Percentiles rank a stretch among this genome's conserved stretches.
Evolutionary conservation across 2,797 vertebrate genomes (phyloP).

Genomic region (Netta rufina): DNA sequence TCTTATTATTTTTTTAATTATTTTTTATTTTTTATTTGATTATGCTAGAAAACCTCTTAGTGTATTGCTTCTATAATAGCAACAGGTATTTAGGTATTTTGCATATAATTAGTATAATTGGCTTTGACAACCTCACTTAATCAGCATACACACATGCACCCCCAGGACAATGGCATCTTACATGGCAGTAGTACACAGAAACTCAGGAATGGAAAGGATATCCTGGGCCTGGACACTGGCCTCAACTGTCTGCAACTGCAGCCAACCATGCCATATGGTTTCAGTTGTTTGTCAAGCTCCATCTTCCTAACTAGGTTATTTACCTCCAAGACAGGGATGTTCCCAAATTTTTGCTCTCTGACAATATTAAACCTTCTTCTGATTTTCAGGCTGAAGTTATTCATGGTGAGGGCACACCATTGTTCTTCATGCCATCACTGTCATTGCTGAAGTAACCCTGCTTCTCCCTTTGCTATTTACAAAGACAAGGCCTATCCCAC

Average conservation of each 20-base stretch:
- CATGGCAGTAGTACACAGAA: not conserved
- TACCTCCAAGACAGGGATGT: not conserved
- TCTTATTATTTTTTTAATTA: not conserved
- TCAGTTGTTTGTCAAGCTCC: not conserved
- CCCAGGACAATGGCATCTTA: not conserved
- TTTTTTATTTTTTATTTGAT: not conserved
- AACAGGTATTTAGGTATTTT: not conserved
- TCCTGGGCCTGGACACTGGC: not conserved
- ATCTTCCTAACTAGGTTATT: not conserved
- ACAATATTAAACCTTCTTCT: not conserved
- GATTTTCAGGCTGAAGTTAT: not conserved
- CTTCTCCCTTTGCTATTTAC: not conserved
- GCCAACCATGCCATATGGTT: not conserved
- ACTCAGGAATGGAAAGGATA: not conserved
- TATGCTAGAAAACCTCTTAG: not conserved
- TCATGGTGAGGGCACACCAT: not conserved
- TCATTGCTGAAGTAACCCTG: not conserved
- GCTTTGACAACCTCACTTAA: not conserved
- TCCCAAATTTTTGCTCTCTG: not conserved
- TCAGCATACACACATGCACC: rapidly evolving
- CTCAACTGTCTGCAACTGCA: not conserved
- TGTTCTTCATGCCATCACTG: not conserved
- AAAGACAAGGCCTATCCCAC: not conserved
- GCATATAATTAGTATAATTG: not conserved
- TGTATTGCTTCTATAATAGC: not conserved